phyloP scores from a whole-genome alignment of 2,888 invertebrate genomes.

The Lutraria lutraria region DNA sequence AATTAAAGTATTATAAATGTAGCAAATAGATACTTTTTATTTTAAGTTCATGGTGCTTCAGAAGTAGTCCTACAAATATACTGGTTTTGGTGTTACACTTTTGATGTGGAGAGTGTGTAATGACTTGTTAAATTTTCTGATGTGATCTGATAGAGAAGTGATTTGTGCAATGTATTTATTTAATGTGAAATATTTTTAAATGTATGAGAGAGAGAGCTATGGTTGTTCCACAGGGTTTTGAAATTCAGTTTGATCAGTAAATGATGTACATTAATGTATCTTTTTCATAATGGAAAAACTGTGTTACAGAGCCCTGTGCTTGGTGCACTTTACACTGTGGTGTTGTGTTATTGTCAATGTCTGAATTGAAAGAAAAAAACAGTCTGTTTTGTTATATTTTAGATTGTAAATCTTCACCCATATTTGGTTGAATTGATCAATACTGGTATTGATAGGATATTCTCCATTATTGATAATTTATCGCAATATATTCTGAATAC shows the following conservation, averaged over 20 bases:
- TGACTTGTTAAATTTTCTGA: neutral
- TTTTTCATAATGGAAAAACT: neutral
- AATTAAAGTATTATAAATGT: too few relatives aligned
- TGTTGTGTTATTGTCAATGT: neutral
- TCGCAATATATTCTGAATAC: too few relatives aligned
- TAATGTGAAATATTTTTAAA: conserved; percentile 9
- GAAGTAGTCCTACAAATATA: too few relatives aligned
- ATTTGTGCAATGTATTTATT: conserved; percentile 21
- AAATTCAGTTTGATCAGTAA: too few relatives aligned
- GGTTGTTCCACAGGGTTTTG: neutral
- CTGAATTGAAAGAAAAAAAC: neutral
- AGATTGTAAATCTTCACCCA: neutral
- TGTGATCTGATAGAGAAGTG: neutral
- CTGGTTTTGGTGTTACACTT: too few relatives aligned
- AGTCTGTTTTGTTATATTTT: neutral
- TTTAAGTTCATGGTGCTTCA: too few relatives aligned
- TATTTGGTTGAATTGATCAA: too few relatives aligned
- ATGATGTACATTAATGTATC: too few relatives aligned
- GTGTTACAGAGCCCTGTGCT: neutral
- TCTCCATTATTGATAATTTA: too few relatives aligned
- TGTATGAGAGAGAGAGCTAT: neutral
- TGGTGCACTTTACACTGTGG: neutral
- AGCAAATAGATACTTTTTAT: too few relatives aligned
- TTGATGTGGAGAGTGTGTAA: too few relatives aligned
- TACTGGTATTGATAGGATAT: too few relatives aligned